Evolutionary conservation across 2,888 invertebrate genomes (phyloP), one percentile per base, ranked within the genome.

Genomic region (Oscheius onirici): DNA sequence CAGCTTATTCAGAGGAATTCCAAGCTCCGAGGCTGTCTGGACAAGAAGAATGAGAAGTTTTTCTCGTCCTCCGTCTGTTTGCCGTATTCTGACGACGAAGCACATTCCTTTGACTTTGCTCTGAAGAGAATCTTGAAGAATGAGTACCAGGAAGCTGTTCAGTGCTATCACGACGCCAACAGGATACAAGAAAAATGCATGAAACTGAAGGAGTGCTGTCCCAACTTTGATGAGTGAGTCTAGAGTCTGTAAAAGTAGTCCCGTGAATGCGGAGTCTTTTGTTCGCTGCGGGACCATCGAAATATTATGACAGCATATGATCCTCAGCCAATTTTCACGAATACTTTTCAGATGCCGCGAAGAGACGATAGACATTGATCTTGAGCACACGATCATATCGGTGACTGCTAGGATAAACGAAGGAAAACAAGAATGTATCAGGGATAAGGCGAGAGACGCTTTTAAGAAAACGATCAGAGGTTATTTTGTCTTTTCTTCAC

Each of bases 121-220:
- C 57, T 82, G 24, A 65, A 71, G 22, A 68, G 80, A 41, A 68
- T 80, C 55, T 66, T 78, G 46, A 52, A 71, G 1, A 68, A 55
- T 26, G 71, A 71, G 24, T 80, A 80, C 61, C 41, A 58, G n/a
- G 72, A 74, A 28, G 70, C 76, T 1, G 57, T 67, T 3, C 71
- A 76, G 24, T 80, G 80, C 40, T 80, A 78, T 66, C 60, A 74
- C 20, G 82, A 82, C 57, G 82, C 82, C 15, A 82, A 82, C 60
- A 43, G 77, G 52, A 80, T 82, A 41, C 82, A 82, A 73, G 77
- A 76, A 41, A 77, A 80, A 55, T 82, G 81, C 67, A 73, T 75
- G 3, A 74, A 75, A 46, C 69, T 82, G 34, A 60, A 80, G 17
- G 75, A 79, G 40, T 82, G 81, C 68, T 82, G 81, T 65, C 81